Conservation (phyloP, 1,140 invertebrate species). For the Calliopsis andreniformis region DNA sequence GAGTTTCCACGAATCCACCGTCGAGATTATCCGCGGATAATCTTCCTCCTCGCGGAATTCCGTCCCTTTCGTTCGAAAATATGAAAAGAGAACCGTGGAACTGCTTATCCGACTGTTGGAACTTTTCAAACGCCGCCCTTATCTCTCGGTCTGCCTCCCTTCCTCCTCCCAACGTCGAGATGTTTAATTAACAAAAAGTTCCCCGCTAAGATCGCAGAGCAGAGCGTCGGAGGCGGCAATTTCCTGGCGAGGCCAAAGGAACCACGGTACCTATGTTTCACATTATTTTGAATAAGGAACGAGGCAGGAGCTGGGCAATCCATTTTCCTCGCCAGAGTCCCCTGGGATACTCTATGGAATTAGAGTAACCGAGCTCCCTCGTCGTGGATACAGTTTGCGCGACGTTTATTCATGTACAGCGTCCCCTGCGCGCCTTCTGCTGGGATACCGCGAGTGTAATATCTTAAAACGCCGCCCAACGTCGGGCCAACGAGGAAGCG, state of each 20-base stretch:
- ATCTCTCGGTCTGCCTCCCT: not conserved
- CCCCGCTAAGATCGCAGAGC: slow-evolving; percentile 20
- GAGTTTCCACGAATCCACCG: not conserved
- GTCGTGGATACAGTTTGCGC: slow-evolving; percentile 18
- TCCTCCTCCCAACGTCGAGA: not conserved
- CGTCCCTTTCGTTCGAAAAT: not conserved
- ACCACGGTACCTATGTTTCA: slow-evolving; percentile 28
- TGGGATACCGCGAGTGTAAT: slow-evolving; percentile 4
- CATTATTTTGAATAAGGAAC: slow-evolving; percentile 55
- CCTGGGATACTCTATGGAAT: slow-evolving; percentile 54
- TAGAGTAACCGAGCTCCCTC: slow-evolving; percentile 32
- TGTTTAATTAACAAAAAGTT: slow-evolving; percentile 47
- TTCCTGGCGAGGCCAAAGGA: slow-evolving; percentile 14
- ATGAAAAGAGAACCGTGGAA: slow-evolving; percentile 3
- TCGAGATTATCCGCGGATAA: slow-evolving; percentile 15
- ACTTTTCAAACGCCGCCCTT: slow-evolving; percentile 4
- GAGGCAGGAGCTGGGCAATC: slow-evolving; percentile 29
- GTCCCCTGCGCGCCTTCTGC: not conserved
- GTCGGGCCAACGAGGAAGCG: not conserved
- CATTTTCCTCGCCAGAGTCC: slow-evolving; percentile 50
- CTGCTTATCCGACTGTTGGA: slow-evolving; percentile 1
- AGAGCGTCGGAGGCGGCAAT: slow-evolving; percentile 35
- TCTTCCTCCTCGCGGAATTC: slow-evolving; percentile 15
- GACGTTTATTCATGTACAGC: slow-evolving; percentile 18
- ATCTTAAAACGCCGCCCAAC: slow-evolving; percentile 38